phyloP scores from a whole-genome alignment of 2,888 invertebrate species.

The Pseudococcus jackbeardsleyi region DNA sequence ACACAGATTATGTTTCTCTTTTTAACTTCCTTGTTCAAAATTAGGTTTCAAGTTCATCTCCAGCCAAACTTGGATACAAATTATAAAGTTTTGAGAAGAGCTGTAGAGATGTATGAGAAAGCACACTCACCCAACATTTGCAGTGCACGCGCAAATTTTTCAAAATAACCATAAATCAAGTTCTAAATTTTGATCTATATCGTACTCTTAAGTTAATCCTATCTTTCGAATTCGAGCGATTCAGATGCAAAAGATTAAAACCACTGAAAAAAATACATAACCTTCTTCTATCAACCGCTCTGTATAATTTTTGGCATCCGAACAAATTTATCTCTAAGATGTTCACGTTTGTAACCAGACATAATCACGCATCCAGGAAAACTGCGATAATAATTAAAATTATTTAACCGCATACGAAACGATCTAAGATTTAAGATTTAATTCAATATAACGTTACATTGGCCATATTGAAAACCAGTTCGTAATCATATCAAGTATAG shows the following conservation, averaged over 20 bases:
- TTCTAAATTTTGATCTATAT: too few relatives aligned
- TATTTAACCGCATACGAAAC: neutral
- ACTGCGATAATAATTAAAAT: neutral
- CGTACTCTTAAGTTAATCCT: too few relatives aligned
- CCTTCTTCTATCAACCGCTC: neutral
- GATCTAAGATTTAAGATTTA: neutral
- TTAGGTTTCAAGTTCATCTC: too few relatives aligned
- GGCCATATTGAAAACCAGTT: slow-evolving; percentile 8
- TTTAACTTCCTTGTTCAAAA: too few relatives aligned
- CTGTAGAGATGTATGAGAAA: too few relatives aligned
- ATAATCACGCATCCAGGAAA: slow-evolving; percentile 33
- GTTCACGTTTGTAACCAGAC: neutral
- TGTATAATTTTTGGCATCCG: slow-evolving; percentile 13
- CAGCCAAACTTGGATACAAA: too few relatives aligned
- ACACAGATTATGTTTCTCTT: too few relatives aligned
- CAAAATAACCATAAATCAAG: too few relatives aligned
- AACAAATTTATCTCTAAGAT: neutral
- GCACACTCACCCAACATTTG: too few relatives aligned
- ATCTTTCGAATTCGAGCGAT: neutral
- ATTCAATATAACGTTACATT: neutral
- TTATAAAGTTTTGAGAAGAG: too few relatives aligned
- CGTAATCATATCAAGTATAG: slow-evolving; percentile 31
- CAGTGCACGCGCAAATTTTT: too few relatives aligned
- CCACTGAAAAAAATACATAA: neutral
- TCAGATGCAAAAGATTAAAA: neutral